Evolutionary conservation across 2,888 invertebrate genomes (phyloP), one percentile per base, ranked within the genome.

Genomic region (Diaphora mendica): DNA sequence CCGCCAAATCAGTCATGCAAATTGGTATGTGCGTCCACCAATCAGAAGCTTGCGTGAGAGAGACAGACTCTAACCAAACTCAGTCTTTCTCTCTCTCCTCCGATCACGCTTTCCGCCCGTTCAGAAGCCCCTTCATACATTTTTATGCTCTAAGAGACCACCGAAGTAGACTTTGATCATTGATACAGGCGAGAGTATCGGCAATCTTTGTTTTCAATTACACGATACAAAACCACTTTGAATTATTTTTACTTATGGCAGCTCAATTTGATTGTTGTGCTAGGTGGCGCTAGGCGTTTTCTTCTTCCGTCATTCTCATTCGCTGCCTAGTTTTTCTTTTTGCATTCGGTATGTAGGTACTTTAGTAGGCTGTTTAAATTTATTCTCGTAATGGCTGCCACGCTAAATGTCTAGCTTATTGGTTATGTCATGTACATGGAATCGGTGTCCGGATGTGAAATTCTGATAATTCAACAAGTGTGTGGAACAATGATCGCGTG

Each of bases 341-440:
- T 91, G 85, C 91, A 87, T 91, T 92, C 86, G 91, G 86, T 89
- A 88, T 85, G 87, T 90, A 87, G 88, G 87, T 91, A 88, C 88
- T 87, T 87, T 88, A 87, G 88, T 91, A 91, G 90, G 88, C 89
- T 91, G 91, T 93, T 90, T 92, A 94, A 93, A 92, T 84, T 91
- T 92, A 94, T 92, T 93, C 93, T 94, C 84, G 92, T 94, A 95
- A 95, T 95, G 95, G 95, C 94, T 95, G 95, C 94, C 95, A 94
- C 94, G 94, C 94, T 93, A 89, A 92, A 92, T 90, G 91, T 93
- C 88, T 94, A 94, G 91, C 88, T 89, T 92, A 91, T 91, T 94
- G 94, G 93, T 94, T 95, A 94, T 94, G 93, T 93, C 93, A 94
- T 92, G 93, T 91, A 88, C 87, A 86, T 91, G 90, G 78, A 88